Evolutionary conservation across 2,113 vertebrate species (phyloP), one percentile per base, ranked within the genome.

Genomic region (Hystrix brachyura): DNA sequence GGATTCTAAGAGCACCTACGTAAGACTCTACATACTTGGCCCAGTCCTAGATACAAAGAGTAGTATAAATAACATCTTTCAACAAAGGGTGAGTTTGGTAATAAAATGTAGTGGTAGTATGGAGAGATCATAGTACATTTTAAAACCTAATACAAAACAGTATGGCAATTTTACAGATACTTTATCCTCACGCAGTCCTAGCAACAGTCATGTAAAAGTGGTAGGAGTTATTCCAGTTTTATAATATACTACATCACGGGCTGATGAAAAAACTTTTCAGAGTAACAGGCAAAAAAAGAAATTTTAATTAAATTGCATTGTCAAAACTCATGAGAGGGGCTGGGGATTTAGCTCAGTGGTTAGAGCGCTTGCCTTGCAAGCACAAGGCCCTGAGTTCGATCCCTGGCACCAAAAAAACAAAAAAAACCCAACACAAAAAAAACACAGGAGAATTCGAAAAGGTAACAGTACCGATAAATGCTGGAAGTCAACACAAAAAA

Each of bases 281-380:
- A 62, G 38, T 48, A 59, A 62, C 12, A 62, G 27, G 5, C 0
- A 13, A 25, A 91, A 84, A 21, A 95, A 13, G 17, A 67, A 80
- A 1, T 12, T 80, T 78, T 83, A 88, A 62, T 93, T 80, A 80
- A n/a, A 72, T 96, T 87, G 88, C 34, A 88, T 60, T 53, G 23
- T 91, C 15, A 71, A 59, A 19, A 81, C 29, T 65, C 84, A 93
- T 72, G 11, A 11, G 27, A 38, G 38, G 38, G 38, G 38, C 38
- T 38, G 38, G 38, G 38, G 38, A 38, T 38, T 38, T 38, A 38
- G 38, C 38, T 38, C 38, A 38, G 38, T 38, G 38, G 38, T 38
- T 38, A 38, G 38, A 38, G 38, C 38, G 38, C 38, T 38, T 38
- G 38, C 38, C 38, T 38, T 38, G 38, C 38, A 38, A 38, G 38